Percentiles rank a stretch among this genome's conserved stretches.
Evolutionary conservation across 1,140 invertebrate genomes (phyloP).

Genomic region (Calliopsis andreniformis): DNA sequence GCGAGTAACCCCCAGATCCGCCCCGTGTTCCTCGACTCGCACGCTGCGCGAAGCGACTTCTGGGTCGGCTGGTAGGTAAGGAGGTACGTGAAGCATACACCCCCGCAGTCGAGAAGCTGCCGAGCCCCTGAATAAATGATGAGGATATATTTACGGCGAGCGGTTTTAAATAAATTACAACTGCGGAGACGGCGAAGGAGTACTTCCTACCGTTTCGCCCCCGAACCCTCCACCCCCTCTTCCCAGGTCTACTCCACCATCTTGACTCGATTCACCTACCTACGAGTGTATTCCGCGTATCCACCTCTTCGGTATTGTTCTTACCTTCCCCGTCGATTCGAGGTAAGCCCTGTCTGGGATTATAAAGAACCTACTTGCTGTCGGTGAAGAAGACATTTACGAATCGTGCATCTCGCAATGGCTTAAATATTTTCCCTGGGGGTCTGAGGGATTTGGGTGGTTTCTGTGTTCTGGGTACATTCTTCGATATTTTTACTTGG

Average conservation of each 20-base stretch:
- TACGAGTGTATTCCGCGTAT: conserved; percentile 45
- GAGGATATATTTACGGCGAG: conserved; percentile 81
- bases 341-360: conserved; percentile 56
- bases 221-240: neutral
- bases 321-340: conserved; percentile 41
- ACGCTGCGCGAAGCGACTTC: conserved; percentile 15
- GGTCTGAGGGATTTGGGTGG: neutral
- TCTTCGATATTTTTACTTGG: too few relatives aligned
- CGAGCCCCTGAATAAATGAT: conserved; percentile 80
- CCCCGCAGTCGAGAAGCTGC: conserved; percentile 66
- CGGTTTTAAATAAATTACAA: conserved; percentile 82
- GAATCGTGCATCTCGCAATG: neutral
- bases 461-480: neutral
- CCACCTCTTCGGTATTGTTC: conserved; percentile 57
- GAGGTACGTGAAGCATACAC: conserved; percentile 72
- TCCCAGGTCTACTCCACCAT: conserved; percentile 41
- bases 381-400: conserved; percentile 9
- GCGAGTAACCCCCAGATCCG: conserved; percentile 18
- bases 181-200: conserved; percentile 76
- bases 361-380: conserved; percentile 50
- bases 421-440: neutral
- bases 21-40: conserved; percentile 15
- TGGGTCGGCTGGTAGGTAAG: conserved; percentile 46
- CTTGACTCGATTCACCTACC: conserved; percentile 40
- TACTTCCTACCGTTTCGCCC: conserved; percentile 65